Conservation (phyloP, 2,797 vertebrate species). For the Epinephelus awoara region DNA sequence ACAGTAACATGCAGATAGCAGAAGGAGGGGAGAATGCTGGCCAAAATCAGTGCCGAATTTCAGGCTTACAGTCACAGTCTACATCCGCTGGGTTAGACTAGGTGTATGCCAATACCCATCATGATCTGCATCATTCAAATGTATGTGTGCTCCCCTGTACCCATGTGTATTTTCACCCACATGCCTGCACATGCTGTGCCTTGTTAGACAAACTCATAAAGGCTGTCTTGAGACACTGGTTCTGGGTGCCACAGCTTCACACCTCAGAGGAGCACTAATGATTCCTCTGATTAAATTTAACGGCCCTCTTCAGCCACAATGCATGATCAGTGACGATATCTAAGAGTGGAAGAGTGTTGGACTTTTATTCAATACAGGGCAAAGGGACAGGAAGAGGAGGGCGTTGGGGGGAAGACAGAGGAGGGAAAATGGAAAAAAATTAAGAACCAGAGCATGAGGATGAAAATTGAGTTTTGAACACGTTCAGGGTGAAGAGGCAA, state of each 20-base stretch:
- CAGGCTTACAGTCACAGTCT: too few species aligned
- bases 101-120: too few species aligned
- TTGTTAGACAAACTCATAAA: constrained; percentile 46
- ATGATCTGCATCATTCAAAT: background rate
- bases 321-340: constrained; percentile 35
- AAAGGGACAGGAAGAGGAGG: constrained; percentile 13
- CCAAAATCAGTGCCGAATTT: too few species aligned
- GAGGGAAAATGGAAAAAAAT: background rate
- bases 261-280: constrained; percentile 58
- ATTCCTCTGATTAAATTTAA: constrained; percentile 57
- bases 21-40: too few species aligned
- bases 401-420: background rate
- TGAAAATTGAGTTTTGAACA: constrained; percentile 14
- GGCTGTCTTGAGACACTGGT: constrained; percentile 39
- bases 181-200: constrained; percentile 9
- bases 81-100: too few species aligned
- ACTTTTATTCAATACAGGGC: constrained; percentile 45
- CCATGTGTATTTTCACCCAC: constrained; percentile 21
- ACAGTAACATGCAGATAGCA: too few species aligned
- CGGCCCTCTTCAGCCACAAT: constrained; percentile 20
- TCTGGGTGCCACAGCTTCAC: constrained; percentile 48
- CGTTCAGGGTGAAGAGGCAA: background rate
- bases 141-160: background rate
- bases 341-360: constrained; percentile 6
- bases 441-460: constrained; percentile 14